These are phyloP conservation scores for Ceratotherium simum DNA, from an alignment of 2,113 vertebrate genomes.

Conservation along the genomic window DNA sequence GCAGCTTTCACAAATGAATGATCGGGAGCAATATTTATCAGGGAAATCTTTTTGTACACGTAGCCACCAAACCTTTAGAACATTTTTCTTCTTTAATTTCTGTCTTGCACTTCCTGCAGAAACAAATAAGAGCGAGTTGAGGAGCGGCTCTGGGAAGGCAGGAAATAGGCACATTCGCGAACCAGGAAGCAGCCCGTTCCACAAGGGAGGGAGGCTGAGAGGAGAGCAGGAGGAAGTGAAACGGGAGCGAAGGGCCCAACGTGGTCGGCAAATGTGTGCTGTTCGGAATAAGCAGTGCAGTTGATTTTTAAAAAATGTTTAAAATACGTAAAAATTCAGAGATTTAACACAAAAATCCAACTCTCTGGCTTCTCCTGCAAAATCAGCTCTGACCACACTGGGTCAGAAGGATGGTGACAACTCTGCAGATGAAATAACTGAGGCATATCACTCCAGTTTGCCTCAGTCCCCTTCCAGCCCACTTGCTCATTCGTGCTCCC, in stretches of 20 bases:
- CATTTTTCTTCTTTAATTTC: neutral
- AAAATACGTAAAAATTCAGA: neutral
- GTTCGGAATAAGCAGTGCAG: neutral
- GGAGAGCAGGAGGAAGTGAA: rapidly evolving
- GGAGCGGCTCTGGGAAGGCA: neutral
- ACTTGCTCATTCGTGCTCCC: rapidly evolving
- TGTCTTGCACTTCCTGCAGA: neutral
- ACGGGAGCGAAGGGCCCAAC: rapidly evolving
- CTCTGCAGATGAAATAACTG: rapidly evolving
- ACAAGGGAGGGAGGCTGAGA: neutral
- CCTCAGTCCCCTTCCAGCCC: neutral
- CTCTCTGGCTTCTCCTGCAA: neutral
- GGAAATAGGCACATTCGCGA: neutral
- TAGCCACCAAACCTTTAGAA: neutral
- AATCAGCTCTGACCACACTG: neutral
- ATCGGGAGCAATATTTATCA: neutral
- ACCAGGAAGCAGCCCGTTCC: rapidly evolving
- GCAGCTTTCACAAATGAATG: neutral
- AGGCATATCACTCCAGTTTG: rapidly evolving
- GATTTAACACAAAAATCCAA: slow-evolving; percentile 9
- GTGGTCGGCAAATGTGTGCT: neutral
- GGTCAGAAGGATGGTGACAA: neutral
- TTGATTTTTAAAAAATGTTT: neutral
- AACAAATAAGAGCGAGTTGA: neutral
- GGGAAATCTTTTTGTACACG: neutral